Base-by-base conservation (phyloP, 2,797 vertebrate genomes). In the Acrossocheilus fasciatus region DNA sequence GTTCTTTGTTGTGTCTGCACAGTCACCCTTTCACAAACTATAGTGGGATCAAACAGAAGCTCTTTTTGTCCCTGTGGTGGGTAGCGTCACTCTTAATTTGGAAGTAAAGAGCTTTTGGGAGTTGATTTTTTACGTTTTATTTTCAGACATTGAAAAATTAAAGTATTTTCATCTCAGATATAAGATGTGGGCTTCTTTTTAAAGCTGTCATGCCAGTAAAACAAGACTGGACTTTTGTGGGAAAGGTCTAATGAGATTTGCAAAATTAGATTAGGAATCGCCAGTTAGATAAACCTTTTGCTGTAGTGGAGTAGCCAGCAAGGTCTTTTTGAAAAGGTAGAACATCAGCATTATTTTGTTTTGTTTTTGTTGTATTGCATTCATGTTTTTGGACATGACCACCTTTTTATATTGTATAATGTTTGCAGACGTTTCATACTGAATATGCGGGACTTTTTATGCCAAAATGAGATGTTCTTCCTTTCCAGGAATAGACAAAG, bases 231-330 rank as follows among this genome's bases (percentile, higher is more conserved):
- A 93, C 92, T 47, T 90, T 89, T 90, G 90, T 91, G 91, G 91
- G 93, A 92, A 93, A 94, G 93, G 91, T 93, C 88, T 94, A 94
- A 95, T 95, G 76, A 92, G 93, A 93, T 95, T 93, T 92, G 86
- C 89, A 88, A 88, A 94, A 95, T 94, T 93, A 90, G 90, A 91
- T 95, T 94, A 93, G 87, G 87, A 89, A 84, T 89, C 88, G 92
- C 88, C 91, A 91, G 92, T 92, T 85, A 91, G 90, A 85, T 89
- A 90, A 91, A 92, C 90, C 87, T 89, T 57, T 68, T 26, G 20
- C 47, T 72, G 5, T 34, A 59, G 70, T 17, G 4, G 20, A 15
- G 52, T 18, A 34, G 77, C 47, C 18, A 45, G 34, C 17, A 75
- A 47, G 45, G 43, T 15, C 36, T 85, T 36, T 36, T 9, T 7